Conservation (phyloP, 2,797 vertebrate species). For the Danio aesculapii region DNA sequence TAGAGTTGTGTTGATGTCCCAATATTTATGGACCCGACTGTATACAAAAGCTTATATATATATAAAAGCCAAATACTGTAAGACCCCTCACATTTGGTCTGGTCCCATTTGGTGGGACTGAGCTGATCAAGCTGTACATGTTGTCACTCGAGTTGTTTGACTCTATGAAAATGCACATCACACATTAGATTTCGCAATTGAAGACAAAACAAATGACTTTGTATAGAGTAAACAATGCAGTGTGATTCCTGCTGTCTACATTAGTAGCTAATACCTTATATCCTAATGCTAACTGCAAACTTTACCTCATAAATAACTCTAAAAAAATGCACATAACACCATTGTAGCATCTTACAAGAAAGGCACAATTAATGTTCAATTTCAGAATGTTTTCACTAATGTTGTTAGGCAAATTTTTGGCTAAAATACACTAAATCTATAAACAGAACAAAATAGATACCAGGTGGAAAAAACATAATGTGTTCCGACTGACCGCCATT, state of each 20-base stretch:
- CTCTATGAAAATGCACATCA: slow-evolving; percentile 78
- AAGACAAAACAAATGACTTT: slow-evolving; percentile 53
- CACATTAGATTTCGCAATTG: slow-evolving; percentile 4
- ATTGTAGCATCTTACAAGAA: background rate
- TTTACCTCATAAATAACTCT: background rate
- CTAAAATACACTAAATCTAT: background rate
- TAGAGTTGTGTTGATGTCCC: too few species aligned
- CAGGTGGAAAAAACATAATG: too few species aligned
- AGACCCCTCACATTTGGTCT: slow-evolving; percentile 91
- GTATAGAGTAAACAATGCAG: slow-evolving; percentile 4
- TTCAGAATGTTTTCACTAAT: background rate
- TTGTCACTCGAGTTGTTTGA: slow-evolving; percentile 99
- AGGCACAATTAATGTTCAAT: background rate
- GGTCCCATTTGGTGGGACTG: slow-evolving; percentile 93
- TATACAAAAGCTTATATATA: background rate
- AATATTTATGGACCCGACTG: too few species aligned
- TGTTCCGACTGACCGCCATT: too few species aligned
- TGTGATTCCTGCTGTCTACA: background rate
- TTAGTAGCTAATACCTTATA: background rate
- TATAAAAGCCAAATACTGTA: too few species aligned
- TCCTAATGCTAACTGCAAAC: slow-evolving; percentile 2
- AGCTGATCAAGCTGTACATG: slow-evolving; percentile 99
- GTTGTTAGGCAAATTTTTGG: background rate
- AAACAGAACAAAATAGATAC: too few species aligned
- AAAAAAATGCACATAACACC: background rate